Base-by-base conservation (phyloP, 2,888 invertebrate species). In the Polyommatus icarus region DNA sequence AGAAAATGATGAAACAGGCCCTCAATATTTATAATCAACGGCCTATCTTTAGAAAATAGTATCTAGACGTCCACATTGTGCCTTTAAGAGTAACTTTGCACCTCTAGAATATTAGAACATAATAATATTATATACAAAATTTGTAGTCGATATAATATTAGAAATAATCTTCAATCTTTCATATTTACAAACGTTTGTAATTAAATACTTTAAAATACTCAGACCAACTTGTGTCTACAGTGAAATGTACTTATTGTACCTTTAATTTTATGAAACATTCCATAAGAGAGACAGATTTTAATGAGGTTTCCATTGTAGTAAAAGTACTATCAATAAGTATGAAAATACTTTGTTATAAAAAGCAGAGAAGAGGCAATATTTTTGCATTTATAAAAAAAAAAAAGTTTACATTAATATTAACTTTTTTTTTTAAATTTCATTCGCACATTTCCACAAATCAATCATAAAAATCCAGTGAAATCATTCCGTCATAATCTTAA, bases 401-500 rank as follows among this genome's bases (percentile, higher is more conserved):
- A 67, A 59, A 57, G 54, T 18, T 18, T 20, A 59, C 20, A 24
- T 8, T 20, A 61, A 61, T 61, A 10, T 32, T 32, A 32, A 32
- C 32, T 32, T 32, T 32, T 32, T 32, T 32, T 32, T 32, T 32
- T 3, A 32, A 32, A 32, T 32, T 32, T 3, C 32, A 6, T 67
- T 29, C 20, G 1, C 24, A 61, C 20, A 61, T 61, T 61, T 24
- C 61, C 36, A 71, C 36, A 36, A 36, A 71, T 46, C 50, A 20
- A 72, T 73, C 24, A 46, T 57, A 54, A 76, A 46, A 57, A 54
- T 76, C 76, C 76, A 76, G 76, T 76, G 76, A 76, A 76, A 76
- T 40, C 36, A 76, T 76, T 76, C 76, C 40, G 20, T 61, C 76
- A 40, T 40, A 24, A 29, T 75, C 24, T 54, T 29, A 46, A 40